A percentile compares a stretch with the other conserved stretches of the same genome.
These are phyloP conservation scores for Lycocerus yunnanus DNA, from an alignment of 2,888 invertebrate species.

Conservation along the genomic window DNA sequence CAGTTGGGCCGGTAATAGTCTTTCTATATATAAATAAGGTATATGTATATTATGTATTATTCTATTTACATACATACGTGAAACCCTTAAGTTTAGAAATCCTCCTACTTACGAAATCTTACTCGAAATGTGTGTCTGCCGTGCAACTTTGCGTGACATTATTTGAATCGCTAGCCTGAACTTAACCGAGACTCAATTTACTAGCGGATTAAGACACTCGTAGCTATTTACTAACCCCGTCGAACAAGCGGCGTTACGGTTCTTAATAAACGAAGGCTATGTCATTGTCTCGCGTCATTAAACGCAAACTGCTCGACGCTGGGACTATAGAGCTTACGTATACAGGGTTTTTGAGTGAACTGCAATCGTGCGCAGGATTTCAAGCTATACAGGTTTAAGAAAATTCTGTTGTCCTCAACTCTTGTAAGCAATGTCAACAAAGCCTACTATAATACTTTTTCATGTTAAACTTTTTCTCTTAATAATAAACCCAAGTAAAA, in stretches of 20 bases:
- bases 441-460: conserved; percentile 25
- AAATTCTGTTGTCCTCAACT: conserved; percentile 27
- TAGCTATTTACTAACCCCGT: conserved; percentile 56
- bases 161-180: conserved; percentile 51
- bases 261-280: conserved; percentile 59
- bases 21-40: neutral
- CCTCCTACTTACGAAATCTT: neutral
- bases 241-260: conserved; percentile 57
- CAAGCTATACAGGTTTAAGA: conserved; percentile 39
- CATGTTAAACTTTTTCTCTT: conserved; percentile 22
- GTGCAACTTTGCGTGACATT: conserved; percentile 35
- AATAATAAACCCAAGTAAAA: conserved; percentile 21
- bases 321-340: conserved; percentile 53
- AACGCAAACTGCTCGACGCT: conserved; percentile 51
- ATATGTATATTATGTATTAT: neutral
- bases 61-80: neutral
- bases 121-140: conserved; percentile 18
- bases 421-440: conserved; percentile 30
- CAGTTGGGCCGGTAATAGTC: neutral
- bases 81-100: neutral
- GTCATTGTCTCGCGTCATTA: conserved; percentile 58
- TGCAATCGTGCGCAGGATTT: conserved; percentile 51
- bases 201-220: conserved; percentile 58
- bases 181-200: conserved; percentile 57
- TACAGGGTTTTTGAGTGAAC: conserved; percentile 53